Base-by-base conservation (phyloP, 2,113 vertebrate genomes). In the Apistogramma diplotaenia region DNA sequence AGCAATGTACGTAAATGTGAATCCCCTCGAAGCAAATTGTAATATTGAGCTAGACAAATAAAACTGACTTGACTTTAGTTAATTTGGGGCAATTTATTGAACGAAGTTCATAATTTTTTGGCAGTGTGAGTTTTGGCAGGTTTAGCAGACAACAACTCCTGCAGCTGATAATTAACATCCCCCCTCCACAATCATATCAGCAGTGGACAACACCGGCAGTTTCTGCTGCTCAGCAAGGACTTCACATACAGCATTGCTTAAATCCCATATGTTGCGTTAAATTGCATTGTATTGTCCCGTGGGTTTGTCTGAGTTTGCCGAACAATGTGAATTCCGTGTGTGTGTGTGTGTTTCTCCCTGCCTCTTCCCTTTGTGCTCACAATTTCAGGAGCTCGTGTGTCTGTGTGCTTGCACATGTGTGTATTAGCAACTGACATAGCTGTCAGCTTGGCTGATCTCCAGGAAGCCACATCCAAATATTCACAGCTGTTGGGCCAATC, bases 401-500 rank as follows among this genome's bases (percentile, higher is more conserved):
- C 43, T 67, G 51, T 51, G 56, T 60, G 18, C 70, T 35, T 57
- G 33, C 0, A 1, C 53, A 4, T 77, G 37, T 74, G 25, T 57
- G 40, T 61, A 15, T 49, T 54, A 80, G 21, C 51, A 58, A 78
- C 75, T 81, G 89, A 91, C 84, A 82, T 86, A 78, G 76, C 87
- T 90, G 89, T 92, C 89, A 92, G 76, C 79, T 91, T 91, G 88
- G 90, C 92, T 83, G 76, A 37, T 70, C 83, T 89, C 88, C 88
- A 90, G 81, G 74, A 92, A 86, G 84, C 82, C 74, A 85, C 90
- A 86, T 92, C 82, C 89, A 94, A 92, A 93, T 92, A 91, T 81
- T 84, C 87, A 59, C 87, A 91, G 91, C 86, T 88, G 87, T 84
- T 87, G 86, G 61, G 35, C 59, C 79, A 55, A 76, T 94, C 91